A percentile compares a stretch with the other conserved stretches of the same genome.
Conservation (phyloP, 2,113 vertebrate species). For the Gallinago media region DNA sequence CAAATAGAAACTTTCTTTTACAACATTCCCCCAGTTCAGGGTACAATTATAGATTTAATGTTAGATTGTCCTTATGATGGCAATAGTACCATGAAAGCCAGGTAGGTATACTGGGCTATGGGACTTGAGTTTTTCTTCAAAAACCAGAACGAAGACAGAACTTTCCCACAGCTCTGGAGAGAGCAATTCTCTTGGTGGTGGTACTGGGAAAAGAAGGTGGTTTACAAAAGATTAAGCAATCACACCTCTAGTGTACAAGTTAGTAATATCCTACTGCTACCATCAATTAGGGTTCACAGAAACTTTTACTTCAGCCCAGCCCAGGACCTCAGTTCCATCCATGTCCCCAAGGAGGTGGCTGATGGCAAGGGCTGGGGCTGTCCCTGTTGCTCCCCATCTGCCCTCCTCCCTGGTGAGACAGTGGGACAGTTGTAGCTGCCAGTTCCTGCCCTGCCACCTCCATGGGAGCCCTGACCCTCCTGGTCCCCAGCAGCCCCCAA, state of each 20-base stretch:
- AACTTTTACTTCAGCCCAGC: neutral
- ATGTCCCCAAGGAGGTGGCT: too few species aligned
- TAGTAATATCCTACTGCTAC: neutral
- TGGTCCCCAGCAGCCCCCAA: neutral
- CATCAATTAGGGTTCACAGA: neutral
- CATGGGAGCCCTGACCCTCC: accelerated
- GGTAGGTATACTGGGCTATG: neutral
- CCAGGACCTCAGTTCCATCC: too few species aligned
- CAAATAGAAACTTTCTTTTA: neutral
- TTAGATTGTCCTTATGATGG: neutral
- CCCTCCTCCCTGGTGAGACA: neutral
- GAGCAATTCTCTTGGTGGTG: accelerated
- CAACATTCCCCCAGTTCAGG: neutral
- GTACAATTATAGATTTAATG: neutral
- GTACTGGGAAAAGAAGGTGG: neutral
- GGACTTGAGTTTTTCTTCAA: neutral
- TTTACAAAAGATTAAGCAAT: neutral
- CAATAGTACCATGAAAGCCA: neutral
- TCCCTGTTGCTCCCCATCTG: accelerated
- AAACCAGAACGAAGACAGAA: neutral
- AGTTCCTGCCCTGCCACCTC: neutral
- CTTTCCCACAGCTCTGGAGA: neutral
- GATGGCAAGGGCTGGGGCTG: neutral
- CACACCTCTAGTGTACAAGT: neutral
- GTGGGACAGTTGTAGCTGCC: neutral